Percentiles rank a stretch among this genome's conserved stretches.
These are phyloP conservation scores for Pristionchus japonicus DNA, from an alignment of 2,888 invertebrate species.

Conservation along the genomic window DNA sequence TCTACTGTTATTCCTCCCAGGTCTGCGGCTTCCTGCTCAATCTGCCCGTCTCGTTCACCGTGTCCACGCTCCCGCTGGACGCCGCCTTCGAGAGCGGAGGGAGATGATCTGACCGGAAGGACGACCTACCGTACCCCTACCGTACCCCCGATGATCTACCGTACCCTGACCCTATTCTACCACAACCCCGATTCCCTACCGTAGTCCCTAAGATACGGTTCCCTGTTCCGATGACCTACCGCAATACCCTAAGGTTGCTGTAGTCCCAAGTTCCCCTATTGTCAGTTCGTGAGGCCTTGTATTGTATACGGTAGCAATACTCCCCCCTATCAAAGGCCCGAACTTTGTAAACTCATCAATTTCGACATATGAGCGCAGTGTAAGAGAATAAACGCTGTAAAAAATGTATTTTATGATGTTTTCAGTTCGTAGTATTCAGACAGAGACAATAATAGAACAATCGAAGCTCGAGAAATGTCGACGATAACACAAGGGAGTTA, in stretches of 20 bases:
- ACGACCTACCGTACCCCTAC: background rate
- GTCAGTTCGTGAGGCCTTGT: background rate
- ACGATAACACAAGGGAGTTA: background rate
- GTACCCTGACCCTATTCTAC: background rate
- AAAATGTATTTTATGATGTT: background rate
- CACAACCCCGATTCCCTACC: background rate
- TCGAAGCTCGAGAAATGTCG: no score
- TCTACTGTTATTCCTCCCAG: background rate
- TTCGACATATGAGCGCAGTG: constrained; percentile 28
- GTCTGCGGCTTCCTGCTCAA: constrained; percentile 36
- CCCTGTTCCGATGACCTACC: no score
- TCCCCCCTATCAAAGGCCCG: background rate
- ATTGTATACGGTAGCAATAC: background rate
- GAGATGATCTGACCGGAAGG: background rate
- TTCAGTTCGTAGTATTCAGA: no score
- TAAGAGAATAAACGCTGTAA: constrained; percentile 34
- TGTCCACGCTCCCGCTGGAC: background rate
- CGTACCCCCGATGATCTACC: background rate
- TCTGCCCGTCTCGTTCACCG: constrained; percentile 30
- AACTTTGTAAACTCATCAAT: constrained; percentile 18
- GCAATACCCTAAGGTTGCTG: no score
- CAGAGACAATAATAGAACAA: no score
- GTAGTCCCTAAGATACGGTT: no score
- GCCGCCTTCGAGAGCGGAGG: constrained; percentile 17
- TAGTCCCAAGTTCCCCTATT: no score